These are phyloP conservation scores for Turritopsis dohrnii DNA, from an alignment of 30 jellyfish, hydroid and myxozoan genomes.

Conservation along the genomic window DNA sequence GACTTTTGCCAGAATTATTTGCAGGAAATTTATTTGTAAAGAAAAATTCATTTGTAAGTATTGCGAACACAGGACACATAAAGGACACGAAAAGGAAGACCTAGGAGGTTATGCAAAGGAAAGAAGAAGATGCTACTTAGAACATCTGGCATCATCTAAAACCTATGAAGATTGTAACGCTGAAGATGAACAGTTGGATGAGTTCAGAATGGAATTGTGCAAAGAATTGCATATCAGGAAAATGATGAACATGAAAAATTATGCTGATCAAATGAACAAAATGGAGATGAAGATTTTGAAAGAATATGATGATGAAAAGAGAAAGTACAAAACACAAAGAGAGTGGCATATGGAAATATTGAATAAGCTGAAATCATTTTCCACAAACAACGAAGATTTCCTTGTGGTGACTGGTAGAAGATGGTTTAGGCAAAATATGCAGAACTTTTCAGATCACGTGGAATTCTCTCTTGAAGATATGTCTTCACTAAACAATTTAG, in stretches of 20 bases:
- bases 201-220: not conserved
- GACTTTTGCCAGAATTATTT: not conserved
- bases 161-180: too few relatives aligned
- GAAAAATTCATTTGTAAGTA: not conserved
- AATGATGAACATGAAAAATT: not conserved
- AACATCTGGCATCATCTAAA: too few relatives aligned
- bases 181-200: too few relatives aligned
- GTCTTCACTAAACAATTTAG: too few relatives aligned
- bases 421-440: too few relatives aligned
- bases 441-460: too few relatives aligned
- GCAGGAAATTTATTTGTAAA: not conserved
- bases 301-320: not conserved
- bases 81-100: not conserved
- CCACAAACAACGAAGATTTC: too few relatives aligned
- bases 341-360: too few relatives aligned
- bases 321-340: too few relatives aligned
- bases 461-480: too few relatives aligned
- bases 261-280: not conserved
- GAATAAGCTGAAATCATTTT: too few relatives aligned
- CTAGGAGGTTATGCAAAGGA: not conserved
- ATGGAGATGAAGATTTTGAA: not conserved
- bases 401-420: too few relatives aligned
- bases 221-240: not conserved
- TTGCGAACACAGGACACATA: not conserved
- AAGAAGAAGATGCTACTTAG: not conserved